Conservation (phyloP, 2,888 invertebrate species). For the Melipona bicolor region DNA sequence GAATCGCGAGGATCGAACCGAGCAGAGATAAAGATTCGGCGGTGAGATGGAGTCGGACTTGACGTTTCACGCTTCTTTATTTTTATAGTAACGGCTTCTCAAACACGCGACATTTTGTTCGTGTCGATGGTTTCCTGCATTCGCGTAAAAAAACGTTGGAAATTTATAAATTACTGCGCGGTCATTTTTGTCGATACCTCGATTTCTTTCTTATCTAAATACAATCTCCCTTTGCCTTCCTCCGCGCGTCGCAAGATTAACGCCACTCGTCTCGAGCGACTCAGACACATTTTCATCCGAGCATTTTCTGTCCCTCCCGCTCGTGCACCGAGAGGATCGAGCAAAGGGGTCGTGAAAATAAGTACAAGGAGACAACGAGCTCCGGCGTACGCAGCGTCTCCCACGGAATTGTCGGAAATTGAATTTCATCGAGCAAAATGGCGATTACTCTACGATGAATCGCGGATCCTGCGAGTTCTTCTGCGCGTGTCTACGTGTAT, state of each 20-base stretch:
- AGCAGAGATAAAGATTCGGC: background rate
- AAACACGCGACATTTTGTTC: no score
- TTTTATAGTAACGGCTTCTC: background rate
- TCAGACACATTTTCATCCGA: background rate
- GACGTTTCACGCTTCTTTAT: background rate
- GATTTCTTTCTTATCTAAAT: no score
- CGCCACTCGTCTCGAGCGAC: background rate
- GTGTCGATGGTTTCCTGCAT: no score
- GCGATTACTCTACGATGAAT: slow-evolving; percentile 4
- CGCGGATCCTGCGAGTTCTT: background rate
- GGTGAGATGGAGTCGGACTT: background rate
- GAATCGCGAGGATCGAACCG: slow-evolving; percentile 14
- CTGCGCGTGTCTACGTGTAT: no score
- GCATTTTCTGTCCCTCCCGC: background rate
- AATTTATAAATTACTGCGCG: no score
- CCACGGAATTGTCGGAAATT: slow-evolving; percentile 13
- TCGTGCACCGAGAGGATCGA: background rate
- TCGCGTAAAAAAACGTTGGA: no score
- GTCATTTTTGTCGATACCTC: no score
- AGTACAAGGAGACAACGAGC: background rate
- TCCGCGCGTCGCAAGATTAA: background rate
- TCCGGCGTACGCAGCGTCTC: background rate
- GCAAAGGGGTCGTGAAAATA: background rate
- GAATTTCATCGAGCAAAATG: slow-evolving; percentile 11
- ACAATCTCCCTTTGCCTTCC: no score